Evolutionary conservation across 2,888 invertebrate species (phyloP).

Genomic region (Hylaea fasciaria): DNA sequence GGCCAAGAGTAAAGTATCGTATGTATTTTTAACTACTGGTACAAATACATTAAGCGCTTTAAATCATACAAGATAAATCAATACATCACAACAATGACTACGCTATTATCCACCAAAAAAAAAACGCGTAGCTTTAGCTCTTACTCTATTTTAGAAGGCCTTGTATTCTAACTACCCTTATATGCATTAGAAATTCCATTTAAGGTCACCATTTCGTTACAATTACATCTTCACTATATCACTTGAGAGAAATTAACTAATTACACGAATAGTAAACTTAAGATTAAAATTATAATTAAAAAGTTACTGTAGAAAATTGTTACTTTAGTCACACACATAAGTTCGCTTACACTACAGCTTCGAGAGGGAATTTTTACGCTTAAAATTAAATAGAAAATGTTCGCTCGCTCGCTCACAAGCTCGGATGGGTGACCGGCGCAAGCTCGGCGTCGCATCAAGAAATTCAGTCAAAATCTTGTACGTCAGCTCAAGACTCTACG

Average conservation of each 20-base stretch:
- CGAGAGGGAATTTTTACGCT: slow-evolving; percentile 68
- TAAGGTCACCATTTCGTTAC: slow-evolving; percentile 81
- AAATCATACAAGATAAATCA: slow-evolving; percentile 58
- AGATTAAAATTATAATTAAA: slow-evolving; percentile 51
- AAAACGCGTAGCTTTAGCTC: slow-evolving; percentile 67
- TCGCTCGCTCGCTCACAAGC: slow-evolving; percentile 22
- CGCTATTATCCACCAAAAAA: slow-evolving; percentile 60
- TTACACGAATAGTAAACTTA: slow-evolving; percentile 67
- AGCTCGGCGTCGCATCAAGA: slow-evolving; percentile 36
- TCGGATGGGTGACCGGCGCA: not conserved
- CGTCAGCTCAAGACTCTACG: slow-evolving; percentile 60
- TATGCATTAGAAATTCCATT: slow-evolving; percentile 80
- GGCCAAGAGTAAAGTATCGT: slow-evolving; percentile 60
- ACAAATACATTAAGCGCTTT: slow-evolving; percentile 53
- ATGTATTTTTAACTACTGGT: slow-evolving; percentile 50
- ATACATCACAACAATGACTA: slow-evolving; percentile 70
- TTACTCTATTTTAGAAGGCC: slow-evolving; percentile 77
- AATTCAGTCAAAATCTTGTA: slow-evolving; percentile 68
- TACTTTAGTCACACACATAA: slow-evolving; percentile 74
- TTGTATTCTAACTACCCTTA: slow-evolving; percentile 80
- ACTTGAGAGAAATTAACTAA: slow-evolving; percentile 79
- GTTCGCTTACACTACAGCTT: slow-evolving; percentile 73
- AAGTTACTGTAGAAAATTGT: slow-evolving; percentile 77
- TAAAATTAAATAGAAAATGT: slow-evolving; percentile 35
- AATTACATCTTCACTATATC: slow-evolving; percentile 78